Evolutionary conservation across 2,888 invertebrate species (phyloP), one percentile per base, ranked within the genome.

Genomic region (Ennomos quercinarius): DNA sequence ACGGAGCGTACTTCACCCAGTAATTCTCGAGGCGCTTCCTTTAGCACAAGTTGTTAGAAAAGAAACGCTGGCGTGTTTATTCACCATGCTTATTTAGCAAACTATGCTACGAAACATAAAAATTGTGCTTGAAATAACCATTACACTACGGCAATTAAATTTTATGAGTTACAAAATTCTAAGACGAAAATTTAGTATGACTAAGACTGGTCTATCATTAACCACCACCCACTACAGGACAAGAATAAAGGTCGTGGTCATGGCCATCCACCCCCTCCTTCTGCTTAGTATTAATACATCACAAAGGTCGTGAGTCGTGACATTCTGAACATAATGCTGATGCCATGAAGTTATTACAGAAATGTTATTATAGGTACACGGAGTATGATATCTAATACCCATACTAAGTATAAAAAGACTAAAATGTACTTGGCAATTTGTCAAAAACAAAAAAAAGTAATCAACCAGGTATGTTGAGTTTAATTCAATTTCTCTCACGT

Each of bases 11-110:
- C 86, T 86, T 83, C 84, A 84, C 73, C 75, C 76, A 75, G 80
- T 82, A 83, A 81, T 84, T 83, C 81, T 76, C 76, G 71, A 74
- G 78, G 71, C 75, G 78, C 72, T 84, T 86, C 85, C 85, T 80
- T 73, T 84, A 68, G 70, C 69, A 81, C 80, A 79, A 84, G 78
- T 81, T 82, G 76, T 81, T 78, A 64, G 68, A 81, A 86, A 78
- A 84, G 80, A 80, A 80, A 81, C 74, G 70, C 79, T 78, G 64
- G 66, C 59, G 41, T 62, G 66, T 53, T 61, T 66, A 61, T 62
- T 63, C 63, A 57, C 37, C 51, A 51, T 67, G 51, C 60, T 56
- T 54, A 38, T 51, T 42, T 48, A 51, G 40, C 49, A 45, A 50
- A 45, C 50, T 51, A 46, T 40, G 42, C 12, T 40, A 42, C 13